Conservation (phyloP, 1,140 invertebrate species). For the Plutomurus gul region DNA sequence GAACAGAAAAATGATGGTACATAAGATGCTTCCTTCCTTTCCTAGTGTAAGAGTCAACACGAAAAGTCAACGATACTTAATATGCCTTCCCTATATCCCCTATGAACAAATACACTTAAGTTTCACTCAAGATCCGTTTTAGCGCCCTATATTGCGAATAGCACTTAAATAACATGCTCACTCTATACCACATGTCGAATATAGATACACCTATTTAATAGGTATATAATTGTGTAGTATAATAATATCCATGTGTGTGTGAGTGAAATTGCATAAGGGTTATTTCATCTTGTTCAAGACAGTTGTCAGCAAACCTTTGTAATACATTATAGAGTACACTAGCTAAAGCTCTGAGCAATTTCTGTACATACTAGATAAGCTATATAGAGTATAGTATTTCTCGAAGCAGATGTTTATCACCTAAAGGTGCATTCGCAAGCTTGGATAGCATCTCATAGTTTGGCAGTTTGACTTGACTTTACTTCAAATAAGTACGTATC, state of each 20-base stretch:
- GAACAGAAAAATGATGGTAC: neutral
- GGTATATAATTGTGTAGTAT: neutral
- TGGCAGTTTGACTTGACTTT: conserved; percentile 10
- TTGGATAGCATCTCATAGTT: neutral
- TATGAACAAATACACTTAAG: no score
- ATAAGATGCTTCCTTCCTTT: conserved; percentile 14
- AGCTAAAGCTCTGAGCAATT: no score
- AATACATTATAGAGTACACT: neutral
- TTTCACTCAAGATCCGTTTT: no score
- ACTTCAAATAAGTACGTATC: neutral
- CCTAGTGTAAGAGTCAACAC: neutral
- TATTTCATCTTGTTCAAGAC: neutral
- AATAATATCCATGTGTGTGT: no score
- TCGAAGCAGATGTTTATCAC: conserved; percentile 30
- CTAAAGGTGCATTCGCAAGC: neutral
- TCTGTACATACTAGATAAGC: neutral
- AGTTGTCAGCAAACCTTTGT: conserved; percentile 21
- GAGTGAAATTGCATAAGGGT: neutral
- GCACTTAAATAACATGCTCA: no score
- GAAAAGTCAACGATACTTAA: no score
- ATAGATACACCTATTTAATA: neutral
- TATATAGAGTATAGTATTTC: conserved; percentile 11
- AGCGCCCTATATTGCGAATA: no score
- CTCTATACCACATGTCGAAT: neutral
- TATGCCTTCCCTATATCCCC: no score